Evolutionary conservation across 2,888 invertebrate species (phyloP).

Genomic region (Diadromus collaris): DNA sequence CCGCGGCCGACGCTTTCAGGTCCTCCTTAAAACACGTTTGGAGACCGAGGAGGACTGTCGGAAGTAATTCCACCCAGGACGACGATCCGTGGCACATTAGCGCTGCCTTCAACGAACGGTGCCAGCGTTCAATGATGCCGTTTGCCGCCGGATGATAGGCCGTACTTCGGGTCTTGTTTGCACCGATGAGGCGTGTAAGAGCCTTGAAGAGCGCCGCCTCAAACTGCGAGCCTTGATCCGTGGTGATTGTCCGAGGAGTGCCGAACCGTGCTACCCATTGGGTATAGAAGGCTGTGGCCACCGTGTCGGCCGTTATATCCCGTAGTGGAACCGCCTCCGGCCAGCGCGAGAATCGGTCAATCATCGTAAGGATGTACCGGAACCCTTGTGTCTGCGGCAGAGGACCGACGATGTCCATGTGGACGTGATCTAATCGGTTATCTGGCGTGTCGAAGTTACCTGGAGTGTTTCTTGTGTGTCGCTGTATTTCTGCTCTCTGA

Average conservation of each 20-base stretch:
- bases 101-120: conserved; percentile 68
- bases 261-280: conserved; percentile 63
- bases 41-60: conserved; percentile 62
- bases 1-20: conserved; percentile 49
- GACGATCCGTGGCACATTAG: conserved; percentile 54
- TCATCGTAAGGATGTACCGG: neutral
- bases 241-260: conserved; percentile 54
- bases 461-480: conserved; percentile 61
- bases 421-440: neutral
- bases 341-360: neutral
- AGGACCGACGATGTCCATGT: neutral
- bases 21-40: conserved; percentile 45
- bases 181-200: conserved; percentile 56
- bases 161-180: conserved; percentile 57
- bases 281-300: neutral
- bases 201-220: conserved; percentile 61
- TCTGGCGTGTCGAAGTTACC: neutral
- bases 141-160: conserved; percentile 54
- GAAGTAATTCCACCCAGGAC: conserved; percentile 60
- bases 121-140: conserved; percentile 68
- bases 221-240: conserved; percentile 68
- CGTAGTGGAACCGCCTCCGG: neutral
- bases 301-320: conserved; percentile 56
- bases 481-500: conserved; percentile 69
- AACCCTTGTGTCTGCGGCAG: neutral